A percentile compares a stretch with the other conserved stretches of the same genome.
Conservation (phyloP, 2,113 vertebrate genomes). For the Corvus cornix region DNA sequence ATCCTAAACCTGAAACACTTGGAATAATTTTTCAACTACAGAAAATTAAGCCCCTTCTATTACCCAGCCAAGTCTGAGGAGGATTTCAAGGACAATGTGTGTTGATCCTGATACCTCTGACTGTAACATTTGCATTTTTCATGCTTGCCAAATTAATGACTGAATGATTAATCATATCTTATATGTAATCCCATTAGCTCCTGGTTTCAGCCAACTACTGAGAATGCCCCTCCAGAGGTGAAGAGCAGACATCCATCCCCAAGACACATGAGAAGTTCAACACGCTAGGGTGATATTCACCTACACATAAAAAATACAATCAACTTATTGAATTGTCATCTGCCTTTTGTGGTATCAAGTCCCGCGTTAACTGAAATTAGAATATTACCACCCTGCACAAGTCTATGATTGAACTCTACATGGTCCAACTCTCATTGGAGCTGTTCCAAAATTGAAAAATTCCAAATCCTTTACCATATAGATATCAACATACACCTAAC, state of each 20-base stretch:
- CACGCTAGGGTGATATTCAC: neutral
- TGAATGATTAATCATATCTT: constrained; percentile 14
- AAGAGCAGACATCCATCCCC: neutral
- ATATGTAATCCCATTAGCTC: neutral
- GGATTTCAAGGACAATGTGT: constrained; percentile 10
- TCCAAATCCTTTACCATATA: neutral
- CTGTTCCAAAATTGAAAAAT: neutral
- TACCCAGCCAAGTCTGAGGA: neutral
- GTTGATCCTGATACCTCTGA: constrained; percentile 13
- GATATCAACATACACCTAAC: neutral
- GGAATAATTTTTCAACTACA: neutral
- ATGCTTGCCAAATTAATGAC: constrained; percentile 23
- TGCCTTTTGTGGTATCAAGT: neutral
- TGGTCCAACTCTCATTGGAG: neutral
- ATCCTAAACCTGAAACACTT: neutral
- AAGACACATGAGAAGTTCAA: neutral
- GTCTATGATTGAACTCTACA: neutral
- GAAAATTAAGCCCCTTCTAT: neutral
- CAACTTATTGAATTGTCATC: neutral
- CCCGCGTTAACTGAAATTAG: neutral
- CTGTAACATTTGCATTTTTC: neutral
- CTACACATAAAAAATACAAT: neutral
- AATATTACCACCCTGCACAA: neutral
- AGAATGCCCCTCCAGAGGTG: neutral
- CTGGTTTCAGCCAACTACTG: neutral